These are phyloP conservation scores for Porites divaricata DNA, from an alignment of 92 coral and sea anemone genomes.

Conservation along the genomic window DNA sequence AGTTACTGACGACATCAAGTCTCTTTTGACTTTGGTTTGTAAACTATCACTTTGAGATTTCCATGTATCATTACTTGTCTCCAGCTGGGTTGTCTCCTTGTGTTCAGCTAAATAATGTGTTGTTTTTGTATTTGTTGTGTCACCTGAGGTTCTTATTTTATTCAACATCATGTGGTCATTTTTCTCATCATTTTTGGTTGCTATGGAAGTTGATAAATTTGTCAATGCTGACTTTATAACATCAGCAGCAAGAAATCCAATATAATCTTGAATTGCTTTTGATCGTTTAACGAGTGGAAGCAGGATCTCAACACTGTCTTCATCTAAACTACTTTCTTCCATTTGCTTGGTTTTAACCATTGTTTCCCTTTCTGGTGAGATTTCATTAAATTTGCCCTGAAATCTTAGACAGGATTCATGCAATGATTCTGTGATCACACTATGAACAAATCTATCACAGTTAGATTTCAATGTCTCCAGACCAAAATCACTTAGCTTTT, in stretches of 20 bases:
- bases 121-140: not conserved
- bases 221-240: constrained; percentile 76
- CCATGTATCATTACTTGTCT: constrained; percentile 16
- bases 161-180: constrained; percentile 15
- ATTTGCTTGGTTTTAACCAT: not conserved
- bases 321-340: not conserved
- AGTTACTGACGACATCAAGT: not conserved
- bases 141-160: constrained; percentile 18
- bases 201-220: constrained; percentile 61
- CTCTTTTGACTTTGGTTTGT: not conserved
- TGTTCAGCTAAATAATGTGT: not conserved
- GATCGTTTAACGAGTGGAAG: constrained; percentile 68
- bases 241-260: constrained; percentile 81
- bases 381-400: not conserved
- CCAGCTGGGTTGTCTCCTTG: not conserved
- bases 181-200: constrained; percentile 31
- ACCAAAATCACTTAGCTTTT: constrained; percentile 68
- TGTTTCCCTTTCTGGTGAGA: not conserved
- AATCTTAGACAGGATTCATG: constrained; percentile 63
- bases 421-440: constrained; percentile 79
- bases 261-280: constrained; percentile 68
- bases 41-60: not conserved
- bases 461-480: constrained; percentile 62
- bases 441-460: constrained; percentile 84
- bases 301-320: constrained; percentile 27